Percentiles rank a stretch among this genome's conserved stretches.
Evolutionary conservation across 2,888 invertebrate genomes (phyloP).

Genomic region (Cryptosula pallasiana): DNA sequence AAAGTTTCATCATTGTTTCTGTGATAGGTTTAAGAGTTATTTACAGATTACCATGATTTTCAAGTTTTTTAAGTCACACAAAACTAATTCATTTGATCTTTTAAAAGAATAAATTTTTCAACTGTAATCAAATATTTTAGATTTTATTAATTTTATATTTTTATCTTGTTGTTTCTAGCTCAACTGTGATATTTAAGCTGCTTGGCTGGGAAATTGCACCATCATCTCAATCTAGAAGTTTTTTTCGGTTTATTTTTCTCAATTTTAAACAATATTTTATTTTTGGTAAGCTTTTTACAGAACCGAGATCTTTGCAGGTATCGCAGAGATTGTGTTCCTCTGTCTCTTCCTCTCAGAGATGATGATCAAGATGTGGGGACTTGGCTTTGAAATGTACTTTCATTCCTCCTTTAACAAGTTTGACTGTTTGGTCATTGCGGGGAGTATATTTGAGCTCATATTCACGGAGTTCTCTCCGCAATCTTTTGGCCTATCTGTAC

Average conservation of each 20-base stretch:
- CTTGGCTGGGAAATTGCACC: too few species aligned
- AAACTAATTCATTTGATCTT: too few species aligned
- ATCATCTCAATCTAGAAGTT: too few species aligned
- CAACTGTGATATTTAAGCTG: too few species aligned
- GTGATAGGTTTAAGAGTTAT: too few species aligned
- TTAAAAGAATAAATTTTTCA: too few species aligned
- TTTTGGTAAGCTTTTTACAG: neutral
- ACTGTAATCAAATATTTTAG: too few species aligned
- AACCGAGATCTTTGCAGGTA: neutral
- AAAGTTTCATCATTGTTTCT: too few species aligned
- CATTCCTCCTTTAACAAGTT: slow-evolving; percentile 24
- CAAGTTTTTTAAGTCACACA: too few species aligned
- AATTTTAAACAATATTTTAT: neutral
- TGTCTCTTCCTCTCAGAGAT: slow-evolving; percentile 20
- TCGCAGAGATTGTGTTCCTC: slow-evolving; percentile 21
- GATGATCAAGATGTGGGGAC: slow-evolving; percentile 22
- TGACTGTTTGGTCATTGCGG: slow-evolving; percentile 58
- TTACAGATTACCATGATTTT: too few species aligned
- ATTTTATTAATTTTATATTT: neutral
- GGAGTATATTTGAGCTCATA: slow-evolving; percentile 97
- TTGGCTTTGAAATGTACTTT: slow-evolving; percentile 20
- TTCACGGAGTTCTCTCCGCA: slow-evolving; percentile 82
- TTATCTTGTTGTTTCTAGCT: too few species aligned
- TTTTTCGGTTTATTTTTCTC: neutral
- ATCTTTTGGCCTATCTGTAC: slow-evolving; percentile 94